Percentiles rank a stretch among this genome's conserved stretches.
Evolutionary conservation across 1,140 invertebrate genomes (phyloP).

Genomic region (Physella acuta): DNA sequence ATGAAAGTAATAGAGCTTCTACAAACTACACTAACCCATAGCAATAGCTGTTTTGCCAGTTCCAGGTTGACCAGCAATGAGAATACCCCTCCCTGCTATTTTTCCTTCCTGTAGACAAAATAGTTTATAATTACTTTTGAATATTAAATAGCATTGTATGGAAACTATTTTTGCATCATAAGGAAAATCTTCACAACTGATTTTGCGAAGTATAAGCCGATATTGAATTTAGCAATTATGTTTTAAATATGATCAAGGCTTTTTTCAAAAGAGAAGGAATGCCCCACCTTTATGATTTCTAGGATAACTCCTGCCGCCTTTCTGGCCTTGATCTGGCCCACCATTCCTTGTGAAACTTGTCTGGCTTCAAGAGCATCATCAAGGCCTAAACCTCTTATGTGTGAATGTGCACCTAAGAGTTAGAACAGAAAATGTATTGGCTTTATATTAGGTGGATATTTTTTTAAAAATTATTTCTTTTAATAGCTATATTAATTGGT

Average conservation of each 20-base stretch:
- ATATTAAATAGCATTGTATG: too few species aligned
- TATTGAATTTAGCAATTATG: too few species aligned
- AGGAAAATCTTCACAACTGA: too few species aligned
- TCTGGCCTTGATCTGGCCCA: slow-evolving; percentile 89
- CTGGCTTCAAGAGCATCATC: slow-evolving; percentile 91
- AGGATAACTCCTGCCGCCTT: slow-evolving; percentile 90
- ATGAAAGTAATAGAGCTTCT: too few species aligned
- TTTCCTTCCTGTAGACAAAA: slow-evolving; percentile 76
- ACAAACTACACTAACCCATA: slow-evolving; percentile 75
- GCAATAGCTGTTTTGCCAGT: slow-evolving; percentile 98
- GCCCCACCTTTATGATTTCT: slow-evolving; percentile 85
- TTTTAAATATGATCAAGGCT: too few species aligned
- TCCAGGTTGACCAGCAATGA: slow-evolving; percentile 94
- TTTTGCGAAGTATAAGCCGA: too few species aligned
- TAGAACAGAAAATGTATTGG: too few species aligned
- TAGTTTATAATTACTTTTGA: too few species aligned
- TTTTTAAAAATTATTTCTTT: too few species aligned
- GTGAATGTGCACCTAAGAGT: slow-evolving; percentile 86
- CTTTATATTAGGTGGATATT: too few species aligned
- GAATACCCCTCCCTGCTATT: slow-evolving; percentile 93
- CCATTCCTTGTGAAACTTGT: slow-evolving; percentile 94
- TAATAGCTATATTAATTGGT: too few species aligned
- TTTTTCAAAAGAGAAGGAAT: background rate
- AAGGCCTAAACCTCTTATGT: slow-evolving; percentile 93
- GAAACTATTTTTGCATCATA: too few species aligned